Base-by-base conservation (phyloP, 35 echinoderm and acorn worm species). In the Lytechinus pictus region DNA sequence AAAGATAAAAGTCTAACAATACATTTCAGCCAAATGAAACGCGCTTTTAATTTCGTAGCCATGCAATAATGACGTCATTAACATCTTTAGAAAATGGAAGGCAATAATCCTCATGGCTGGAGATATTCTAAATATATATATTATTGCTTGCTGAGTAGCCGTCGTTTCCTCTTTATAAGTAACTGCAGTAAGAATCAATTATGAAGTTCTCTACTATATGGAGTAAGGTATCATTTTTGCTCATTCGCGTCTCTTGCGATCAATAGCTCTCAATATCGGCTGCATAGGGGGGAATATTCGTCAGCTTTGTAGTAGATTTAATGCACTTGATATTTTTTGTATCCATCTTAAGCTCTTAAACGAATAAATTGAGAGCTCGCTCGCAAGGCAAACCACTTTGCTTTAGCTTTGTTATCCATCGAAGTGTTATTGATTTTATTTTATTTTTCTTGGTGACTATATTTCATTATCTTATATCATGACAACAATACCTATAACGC, bases 391-490 rank as follows among this genome's bases (percentile, higher is more conserved):
- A 79, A 79, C 19, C 66, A 2, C 66, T 44, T 79, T 79, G 66
- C 66, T 8, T 24, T 16, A 79, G 66, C 66, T 79, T 79, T 24
- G 21, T 79, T 79, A 24, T 79, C n/a, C 21, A n/a, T 24, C 19
- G n/a, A 79, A 79, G 66, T 79, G 66, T 79, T 79, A 79, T 79
- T 79, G 66, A 79, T 79, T 79, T 71, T 58, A 58, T 58, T 58
- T 79, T 79, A 14, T 79, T 14, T 6, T 79, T 79, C 66, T 79
- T 79, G 8, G 21, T 7, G 16, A 1, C 66, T 16, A 79, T 6
- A 44, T n/a, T 24, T 79, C 66, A 79, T 24, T 24, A 79, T 7
- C 66, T n/a, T 79, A 24, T 79, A 27, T 79, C 66, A 79, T 79
- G 66, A 79, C 8, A 24, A 79, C 6, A 79, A 79, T 79, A 8